Evolutionary conservation across 2,113 vertebrate genomes (phyloP), one percentile per base, ranked within the genome.

Genomic region (Neolamprologus fasciatus): DNA sequence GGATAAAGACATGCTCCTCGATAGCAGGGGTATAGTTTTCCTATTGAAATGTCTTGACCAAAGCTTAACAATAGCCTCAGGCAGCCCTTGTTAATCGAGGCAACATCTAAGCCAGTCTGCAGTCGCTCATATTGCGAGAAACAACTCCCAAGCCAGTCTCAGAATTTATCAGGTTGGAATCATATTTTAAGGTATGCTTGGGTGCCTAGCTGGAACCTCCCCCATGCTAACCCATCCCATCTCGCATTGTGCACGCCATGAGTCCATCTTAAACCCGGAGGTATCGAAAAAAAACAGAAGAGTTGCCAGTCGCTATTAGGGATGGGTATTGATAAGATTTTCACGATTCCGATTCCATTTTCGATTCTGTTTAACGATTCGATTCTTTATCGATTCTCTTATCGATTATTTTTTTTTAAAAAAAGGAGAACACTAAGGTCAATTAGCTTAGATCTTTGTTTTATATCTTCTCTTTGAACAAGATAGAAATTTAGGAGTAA

Each of bases 231-330:
- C 58, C 17, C 5, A 35, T 63, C 31, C 31, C 0, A 1, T 63
- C 31, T 63, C 4, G 6, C 16, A 19, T 63, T 63, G 17, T 35
- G 58, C 31, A 66, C 35, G 2, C 61, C 61, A 19, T 37, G 33
- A 0, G 4, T 66, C 17, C 8, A n/a, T n/a, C 16, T 66, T n/a
- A 37, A 37, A n/a, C 61, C 31, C 2, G 0, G 17, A 1, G 61
- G 1, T 63, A 63, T 63, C 0, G 3, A 63, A 12, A 63, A 63
- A 31, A 35, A 11, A 3, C 17, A 4, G 58, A 11, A 2, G 58
- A 19, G 9, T 63, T 35, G 31, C 58, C 61, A n/a, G 8, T 1
- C 31, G 17, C 58, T 63, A 63, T 63, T 28, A 45, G 42, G 21
- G 21, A 21, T 21, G 21, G 21, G 21, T 21, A 21, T 21, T 21